Percentiles rank a stretch among this genome's conserved stretches.
Conservation (phyloP, 2,888 invertebrate genomes). For the Nomada hirtipes region DNA sequence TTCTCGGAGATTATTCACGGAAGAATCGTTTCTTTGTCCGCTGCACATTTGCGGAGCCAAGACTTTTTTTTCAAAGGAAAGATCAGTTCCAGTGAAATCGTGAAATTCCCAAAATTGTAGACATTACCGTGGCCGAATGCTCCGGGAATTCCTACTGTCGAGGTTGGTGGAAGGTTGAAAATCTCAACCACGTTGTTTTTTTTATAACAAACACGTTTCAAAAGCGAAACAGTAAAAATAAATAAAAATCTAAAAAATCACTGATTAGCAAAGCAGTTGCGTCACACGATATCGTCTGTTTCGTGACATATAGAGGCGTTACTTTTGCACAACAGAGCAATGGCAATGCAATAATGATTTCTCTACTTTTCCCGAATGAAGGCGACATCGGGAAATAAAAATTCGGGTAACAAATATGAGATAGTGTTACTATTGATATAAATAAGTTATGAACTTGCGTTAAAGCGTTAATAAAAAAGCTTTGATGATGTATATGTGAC, state of each 20-base stretch:
- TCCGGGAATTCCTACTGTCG: slow-evolving; percentile 19
- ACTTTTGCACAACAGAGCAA: neutral
- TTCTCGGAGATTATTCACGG: slow-evolving; percentile 18
- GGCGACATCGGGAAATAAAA: too few relatives aligned
- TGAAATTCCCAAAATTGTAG: slow-evolving; percentile 33
- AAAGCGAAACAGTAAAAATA: slow-evolving; percentile 37
- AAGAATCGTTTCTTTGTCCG: slow-evolving; percentile 24
- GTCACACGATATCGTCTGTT: neutral
- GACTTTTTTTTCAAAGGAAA: slow-evolving; percentile 26
- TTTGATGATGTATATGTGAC: too few relatives aligned
- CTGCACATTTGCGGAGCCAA: slow-evolving; percentile 24
- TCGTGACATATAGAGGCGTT: neutral
- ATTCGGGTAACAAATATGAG: too few relatives aligned
- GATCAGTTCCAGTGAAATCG: slow-evolving; percentile 7
- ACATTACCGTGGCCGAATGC: slow-evolving; percentile 15
- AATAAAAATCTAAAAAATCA: neutral
- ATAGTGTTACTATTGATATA: too few relatives aligned
- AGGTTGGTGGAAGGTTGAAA: slow-evolving; percentile 14
- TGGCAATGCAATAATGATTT: neutral
- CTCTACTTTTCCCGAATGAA: too few relatives aligned
- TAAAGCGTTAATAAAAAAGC: too few relatives aligned
- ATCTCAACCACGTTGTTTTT: slow-evolving; percentile 36
- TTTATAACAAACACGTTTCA: slow-evolving; percentile 32
- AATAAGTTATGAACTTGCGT: too few relatives aligned
- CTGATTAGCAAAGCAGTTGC: slow-evolving; percentile 11